Evolutionary conservation across 2,797 vertebrate genomes (phyloP), one percentile per base, ranked within the genome.

Genomic region (Neomorphus geoffroyi): DNA sequence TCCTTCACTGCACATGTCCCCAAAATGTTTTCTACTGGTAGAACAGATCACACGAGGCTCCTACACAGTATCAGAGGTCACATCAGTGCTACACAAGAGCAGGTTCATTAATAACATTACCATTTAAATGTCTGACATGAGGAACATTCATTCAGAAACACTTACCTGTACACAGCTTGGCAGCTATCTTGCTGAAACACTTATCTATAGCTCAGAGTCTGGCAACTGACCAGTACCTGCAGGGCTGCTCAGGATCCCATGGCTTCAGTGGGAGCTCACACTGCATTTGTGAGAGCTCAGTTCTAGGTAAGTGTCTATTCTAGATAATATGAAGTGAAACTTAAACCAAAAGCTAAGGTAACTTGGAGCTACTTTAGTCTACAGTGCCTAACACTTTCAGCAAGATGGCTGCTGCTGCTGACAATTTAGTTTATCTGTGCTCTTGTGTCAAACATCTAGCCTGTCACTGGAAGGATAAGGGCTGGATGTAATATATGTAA

Each of bases 321-420:
- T 53, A 30, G 37, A 9, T 12, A n/a, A 26, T 48, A 4, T 33
- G 21, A 73, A 84, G 12, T 66, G 53, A 43, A 78, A 51, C 7
- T 69, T 80, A 28, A 72, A 69, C 13, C 1, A 5, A 16, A 28
- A 54, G n/a, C 35, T 60, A n/a, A 54, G 18, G 28, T 50, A 87
- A 65, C 50, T 30, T 0, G 23, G 41, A 82, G 18, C 33, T 74
- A 2, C 57, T 56, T 80, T 13, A 79, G 35, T 56, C 32, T 51
- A 4, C 18, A 35, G 35, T 57, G 57, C 21, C 24, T 46, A 33
- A 43, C 0, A 0, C 18, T 91, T 96, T 91, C 74, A 93, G 80
- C 93, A 94, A 93, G 95, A 93, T 93, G 57, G 92, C 91, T 95
- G 88, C 88, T 88, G 51, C 72, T 77, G 94, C 30, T 69, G 61